Base-by-base conservation (phyloP, 2,888 invertebrate species). In the Cerastoderma edule region DNA sequence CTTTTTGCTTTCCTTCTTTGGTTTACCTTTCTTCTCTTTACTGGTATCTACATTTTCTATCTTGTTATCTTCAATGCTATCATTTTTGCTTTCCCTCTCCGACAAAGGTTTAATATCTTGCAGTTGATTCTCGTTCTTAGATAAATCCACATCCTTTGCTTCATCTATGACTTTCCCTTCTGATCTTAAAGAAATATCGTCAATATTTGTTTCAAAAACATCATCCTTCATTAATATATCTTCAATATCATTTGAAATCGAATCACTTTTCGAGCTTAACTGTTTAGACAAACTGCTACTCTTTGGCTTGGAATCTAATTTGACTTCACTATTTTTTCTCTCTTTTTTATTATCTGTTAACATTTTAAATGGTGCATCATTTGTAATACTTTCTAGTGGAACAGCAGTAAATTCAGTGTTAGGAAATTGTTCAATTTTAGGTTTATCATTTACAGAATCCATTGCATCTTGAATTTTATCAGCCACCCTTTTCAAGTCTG, bases 1-100 rank as follows among this genome's bases (percentile, higher is more conserved):
- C 39, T 70, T 72, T 39, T 72, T 72, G 35, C 19, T 53, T 13
- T 50, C 30, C 19, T 65, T 68, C 63, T 71, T 70, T 1, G 63
- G 35, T 63, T 67, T 67, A 22, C 16, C 46, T 50, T 72, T 63
- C 10, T 75, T 63, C 10, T 53, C 71, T 56, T 3, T 32, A 10
- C 2, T 32, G 13, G 5, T 10, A 30, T 13, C 32, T 46, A 16
- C 28, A 46, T 46, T 27, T 50, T 66, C 24, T 39, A 24, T n/a
- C 27, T 64, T 30, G 1, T 24, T 33, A 28, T 50, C n/a, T 28
- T 74, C 48, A 0, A 33, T 13, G 32, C 32, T 48, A n/a, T 64
- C 46, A 27, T 57, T 35, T 13, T 27, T 54, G 10, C 16, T 28
- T 8, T 33, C 28, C 27, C 50, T 54, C 4, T 67, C 35, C 22